Base-by-base conservation (phyloP, 2,797 vertebrate genomes). In the Chaenodraco wilsoni region DNA sequence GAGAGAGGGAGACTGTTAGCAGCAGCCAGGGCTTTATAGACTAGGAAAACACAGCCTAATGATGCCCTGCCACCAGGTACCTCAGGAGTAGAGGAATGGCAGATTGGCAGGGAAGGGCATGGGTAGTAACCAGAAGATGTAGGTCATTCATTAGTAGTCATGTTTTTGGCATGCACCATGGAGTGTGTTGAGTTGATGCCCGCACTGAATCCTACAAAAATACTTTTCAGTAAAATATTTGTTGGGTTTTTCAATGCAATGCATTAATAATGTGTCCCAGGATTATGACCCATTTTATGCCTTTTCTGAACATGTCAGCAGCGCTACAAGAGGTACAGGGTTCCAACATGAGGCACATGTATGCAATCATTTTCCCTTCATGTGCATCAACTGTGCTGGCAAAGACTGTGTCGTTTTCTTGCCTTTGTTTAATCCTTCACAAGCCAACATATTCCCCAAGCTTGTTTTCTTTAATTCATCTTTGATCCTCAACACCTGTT, bases 161-260 rank as follows among this genome's bases (percentile, higher is more conserved):
- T 7, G 14, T 23, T 48, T 64, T 52, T 51, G 21, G 14, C 49
- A 74, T 37, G 55, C 12, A 40, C 23, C 19, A 27, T 45, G 33
- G 14, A 61, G 14, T 40, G 6, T 2, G 4, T 50, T 50, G 11
- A 65, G 66, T 27, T 59, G 9, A 60, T 70, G n/a, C 46, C 44
- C 17, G 59, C 10, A 37, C 15, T 21, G n/a, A 68, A 69, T 59
- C 5, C 46, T 15, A 49, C n/a, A 50, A 81, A 81, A 74, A 60
- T 0, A 55, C 33, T 50, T 64, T 66, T 56, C n/a, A 27, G 9
- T n/a, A 31, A 78, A 79, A 74, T 55, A 65, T 48, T 27, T 63
- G 21, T 23, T 60, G 44, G 48, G 31, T 74, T 63, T 50, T 19
- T 10, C 50, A 37, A 37, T 37, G 33, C 33, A 37, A 3, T 74